These are phyloP conservation scores for Anastatus disparis DNA, from an alignment of 1,140 invertebrate genomes.

Conservation along the genomic window DNA sequence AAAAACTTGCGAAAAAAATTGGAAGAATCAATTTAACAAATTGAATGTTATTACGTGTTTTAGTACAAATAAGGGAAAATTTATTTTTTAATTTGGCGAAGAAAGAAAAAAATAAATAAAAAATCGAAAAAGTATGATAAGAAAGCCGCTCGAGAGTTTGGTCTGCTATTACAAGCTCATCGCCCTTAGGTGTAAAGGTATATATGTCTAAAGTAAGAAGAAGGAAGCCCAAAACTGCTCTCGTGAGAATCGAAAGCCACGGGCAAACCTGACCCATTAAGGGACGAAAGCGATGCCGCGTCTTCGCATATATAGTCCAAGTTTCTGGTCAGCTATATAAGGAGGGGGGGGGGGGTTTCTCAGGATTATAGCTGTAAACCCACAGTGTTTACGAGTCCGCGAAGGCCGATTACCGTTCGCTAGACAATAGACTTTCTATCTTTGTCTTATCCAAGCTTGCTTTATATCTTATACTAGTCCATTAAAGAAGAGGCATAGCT, in stretches of 20 bases:
- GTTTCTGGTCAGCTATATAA: conserved; percentile 53
- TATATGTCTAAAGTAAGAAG: neutral
- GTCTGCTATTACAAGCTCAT: neutral
- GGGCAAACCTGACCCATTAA: conserved; percentile 57
- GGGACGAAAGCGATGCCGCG: conserved; percentile 31
- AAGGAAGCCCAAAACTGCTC: conserved; percentile 42
- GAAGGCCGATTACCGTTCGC: conserved; percentile 55
- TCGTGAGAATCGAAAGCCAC: conserved; percentile 47
- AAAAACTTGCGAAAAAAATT: too few relatives aligned
- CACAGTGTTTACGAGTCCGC: conserved; percentile 56
- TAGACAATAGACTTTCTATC: conserved; percentile 19
- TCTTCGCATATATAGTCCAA: conserved; percentile 42
- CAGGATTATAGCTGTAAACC: conserved; percentile 52
- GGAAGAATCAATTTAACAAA: neutral
- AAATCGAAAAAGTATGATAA: neutral
- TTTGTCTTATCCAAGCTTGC: conserved; percentile 4
- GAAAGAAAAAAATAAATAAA: neutral
- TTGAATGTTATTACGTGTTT: neutral
- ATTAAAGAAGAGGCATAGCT: conserved; percentile 9
- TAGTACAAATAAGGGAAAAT: neutral
- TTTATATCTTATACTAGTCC: neutral
- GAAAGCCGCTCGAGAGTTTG: neutral
- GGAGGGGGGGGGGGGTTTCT: too few relatives aligned
- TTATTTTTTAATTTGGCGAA: neutral
- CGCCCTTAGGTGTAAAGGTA: neutral